These are phyloP conservation scores for Scyliorhinus canicula DNA, from an alignment of 2,797 vertebrate genomes.

Conservation along the genomic window DNA sequence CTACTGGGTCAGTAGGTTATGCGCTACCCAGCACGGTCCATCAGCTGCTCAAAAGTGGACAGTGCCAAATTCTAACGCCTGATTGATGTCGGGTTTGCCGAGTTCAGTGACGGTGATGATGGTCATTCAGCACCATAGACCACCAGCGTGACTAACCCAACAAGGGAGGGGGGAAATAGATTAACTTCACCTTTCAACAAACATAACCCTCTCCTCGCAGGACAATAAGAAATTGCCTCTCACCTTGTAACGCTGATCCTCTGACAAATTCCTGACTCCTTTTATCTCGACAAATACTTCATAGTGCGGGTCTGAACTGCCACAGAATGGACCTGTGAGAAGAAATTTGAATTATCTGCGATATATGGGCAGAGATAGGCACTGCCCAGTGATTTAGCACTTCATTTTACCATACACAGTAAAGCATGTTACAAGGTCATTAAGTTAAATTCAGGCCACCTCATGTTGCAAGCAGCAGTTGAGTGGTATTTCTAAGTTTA, in stretches of 20 bases:
- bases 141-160: neutral
- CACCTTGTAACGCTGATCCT: slow-evolving; percentile 83
- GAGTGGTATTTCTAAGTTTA: neutral
- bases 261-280: slow-evolving; percentile 77
- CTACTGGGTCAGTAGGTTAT: neutral
- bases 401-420: neutral
- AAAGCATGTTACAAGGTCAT: neutral
- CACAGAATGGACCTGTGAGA: slow-evolving; percentile 63
- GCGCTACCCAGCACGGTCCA: neutral
- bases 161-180: neutral
- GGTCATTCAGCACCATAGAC: neutral
- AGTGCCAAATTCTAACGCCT: neutral
- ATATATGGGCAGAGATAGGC: neutral
- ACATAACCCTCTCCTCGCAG: too few relatives aligned
- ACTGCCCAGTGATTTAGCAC: neutral
- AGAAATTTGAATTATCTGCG: neutral
- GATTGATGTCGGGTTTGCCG: neutral
- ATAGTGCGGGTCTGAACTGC: slow-evolving; percentile 79
- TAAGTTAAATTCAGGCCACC: neutral
- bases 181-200: neutral
- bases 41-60: neutral
- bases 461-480: neutral
- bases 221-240: slow-evolving; percentile 19
- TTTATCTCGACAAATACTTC: slow-evolving; percentile 82
- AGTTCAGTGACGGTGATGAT: neutral